Evolutionary conservation across 2,797 vertebrate species (phyloP).

Genomic region (Rhincodon typus): DNA sequence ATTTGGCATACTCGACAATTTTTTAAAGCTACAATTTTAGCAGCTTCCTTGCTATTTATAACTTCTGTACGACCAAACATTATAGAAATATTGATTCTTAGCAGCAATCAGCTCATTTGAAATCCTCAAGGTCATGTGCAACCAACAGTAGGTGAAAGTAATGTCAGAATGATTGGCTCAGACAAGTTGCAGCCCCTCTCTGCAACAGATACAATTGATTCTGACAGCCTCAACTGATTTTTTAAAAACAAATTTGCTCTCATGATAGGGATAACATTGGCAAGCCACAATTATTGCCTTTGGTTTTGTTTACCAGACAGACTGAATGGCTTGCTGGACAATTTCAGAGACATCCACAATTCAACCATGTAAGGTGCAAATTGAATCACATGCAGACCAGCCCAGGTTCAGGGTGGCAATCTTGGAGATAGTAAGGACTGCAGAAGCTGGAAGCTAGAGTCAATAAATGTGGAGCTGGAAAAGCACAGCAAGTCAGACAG

Average conservation of each 20-base stretch:
- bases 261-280: not conserved
- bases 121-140: not conserved
- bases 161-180: not conserved
- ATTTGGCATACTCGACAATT: not conserved
- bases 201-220: not conserved
- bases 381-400: not conserved
- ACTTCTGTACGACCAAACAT: not conserved
- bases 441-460: no score
- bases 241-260: not conserved
- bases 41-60: not conserved
- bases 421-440: no score
- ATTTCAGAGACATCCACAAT: not conserved
- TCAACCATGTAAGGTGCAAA: not conserved
- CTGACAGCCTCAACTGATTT: slow-evolving; percentile 9
- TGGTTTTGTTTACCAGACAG: not conserved
- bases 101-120: not conserved
- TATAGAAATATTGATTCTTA: not conserved
- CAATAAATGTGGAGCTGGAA: no score
- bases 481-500: no score
- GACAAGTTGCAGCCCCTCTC: not conserved
- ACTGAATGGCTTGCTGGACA: not conserved
- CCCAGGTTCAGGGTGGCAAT: not conserved
- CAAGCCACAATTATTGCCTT: not conserved
- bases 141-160: not conserved
- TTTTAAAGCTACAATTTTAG: not conserved